A percentile compares a stretch with the other conserved stretches of the same genome.
phyloP scores from a whole-genome alignment of 2,797 vertebrate species.

The Phataginus tetradactyla region DNA sequence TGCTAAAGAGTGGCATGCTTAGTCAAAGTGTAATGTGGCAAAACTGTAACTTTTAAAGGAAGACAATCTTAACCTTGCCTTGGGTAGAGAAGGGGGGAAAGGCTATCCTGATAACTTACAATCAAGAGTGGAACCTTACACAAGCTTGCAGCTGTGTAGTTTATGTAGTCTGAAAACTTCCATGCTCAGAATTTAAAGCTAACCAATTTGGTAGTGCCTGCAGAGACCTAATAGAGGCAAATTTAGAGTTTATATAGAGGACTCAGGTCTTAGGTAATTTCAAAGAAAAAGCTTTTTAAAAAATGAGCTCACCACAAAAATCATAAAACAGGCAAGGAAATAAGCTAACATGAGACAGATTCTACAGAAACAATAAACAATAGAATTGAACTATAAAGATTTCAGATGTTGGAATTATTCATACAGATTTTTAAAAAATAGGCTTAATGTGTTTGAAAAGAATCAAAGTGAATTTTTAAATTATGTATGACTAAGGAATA shows the following conservation, averaged over 20 bases:
- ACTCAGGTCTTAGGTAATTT: neutral
- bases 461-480: neutral
- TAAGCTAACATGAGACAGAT: neutral
- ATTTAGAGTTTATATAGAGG: neutral
- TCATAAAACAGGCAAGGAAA: neutral
- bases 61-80: neutral
- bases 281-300: neutral
- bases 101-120: neutral
- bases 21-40: neutral
- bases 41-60: neutral
- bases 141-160: neutral
- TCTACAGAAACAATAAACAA: neutral
- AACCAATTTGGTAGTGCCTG: neutral
- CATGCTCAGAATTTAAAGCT: neutral
- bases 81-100: neutral
- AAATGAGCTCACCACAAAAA: neutral
- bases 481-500: neutral
- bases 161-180: neutral
- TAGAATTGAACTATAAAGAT: neutral
- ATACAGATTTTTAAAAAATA: neutral
- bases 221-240: neutral
- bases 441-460: neutral
- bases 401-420: neutral
- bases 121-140: neutral
- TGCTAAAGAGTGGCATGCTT: neutral